Percentiles rank a stretch among this genome's conserved stretches.
phyloP scores from a whole-genome alignment of 2,888 invertebrate genomes.

The Protonemura montana region DNA sequence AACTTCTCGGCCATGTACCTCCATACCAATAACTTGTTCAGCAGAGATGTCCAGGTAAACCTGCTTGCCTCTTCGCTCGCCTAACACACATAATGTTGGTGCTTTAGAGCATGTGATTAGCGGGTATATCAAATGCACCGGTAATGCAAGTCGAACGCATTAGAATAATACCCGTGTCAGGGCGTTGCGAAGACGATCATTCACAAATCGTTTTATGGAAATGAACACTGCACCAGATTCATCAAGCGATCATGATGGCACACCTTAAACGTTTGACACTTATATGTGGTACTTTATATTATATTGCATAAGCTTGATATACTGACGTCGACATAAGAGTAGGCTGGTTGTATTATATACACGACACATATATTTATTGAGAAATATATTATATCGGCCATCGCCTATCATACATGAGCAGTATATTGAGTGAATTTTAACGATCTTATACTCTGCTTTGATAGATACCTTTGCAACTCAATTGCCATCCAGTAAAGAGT shows the following conservation, averaged over 20 bases:
- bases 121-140: background rate
- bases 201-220: slow-evolving; percentile 28
- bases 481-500: background rate
- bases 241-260: background rate
- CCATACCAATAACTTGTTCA: slow-evolving; percentile 79
- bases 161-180: background rate
- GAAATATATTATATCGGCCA: background rate
- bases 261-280: slow-evolving; percentile 1
- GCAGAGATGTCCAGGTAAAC: slow-evolving; percentile 76
- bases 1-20: slow-evolving; percentile 79
- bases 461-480: background rate
- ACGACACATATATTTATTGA: background rate
- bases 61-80: background rate
- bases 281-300: background rate
- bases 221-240: background rate
- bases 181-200: background rate
- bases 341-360: background rate
- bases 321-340: slow-evolving; percentile 9
- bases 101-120: background rate
- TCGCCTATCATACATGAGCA: background rate
- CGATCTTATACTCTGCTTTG: background rate
- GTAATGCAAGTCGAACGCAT: background rate
- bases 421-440: background rate
- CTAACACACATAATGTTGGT: background rate
- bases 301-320: background rate